A percentile compares a stretch with the other conserved stretches of the same genome.
Evolutionary conservation across 2,888 invertebrate species (phyloP).

Genomic region (Tricholauxania praeusta): DNA sequence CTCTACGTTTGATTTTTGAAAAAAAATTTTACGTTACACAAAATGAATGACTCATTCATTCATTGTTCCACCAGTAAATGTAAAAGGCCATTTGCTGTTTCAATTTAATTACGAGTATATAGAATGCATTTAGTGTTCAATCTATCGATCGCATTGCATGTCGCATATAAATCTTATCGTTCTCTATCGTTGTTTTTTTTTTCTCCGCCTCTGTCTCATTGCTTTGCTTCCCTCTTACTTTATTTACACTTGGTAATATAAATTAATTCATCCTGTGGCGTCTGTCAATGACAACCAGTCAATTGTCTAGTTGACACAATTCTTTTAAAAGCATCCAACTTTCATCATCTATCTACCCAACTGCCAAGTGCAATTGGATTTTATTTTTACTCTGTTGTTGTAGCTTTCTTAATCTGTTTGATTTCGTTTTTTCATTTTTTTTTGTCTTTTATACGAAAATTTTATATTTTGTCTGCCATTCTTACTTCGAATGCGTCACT

Average conservation of each 20-base stretch:
- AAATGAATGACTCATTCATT: no score
- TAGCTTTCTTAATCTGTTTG: background rate
- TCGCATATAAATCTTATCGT: background rate
- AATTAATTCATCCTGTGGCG: slow-evolving; percentile 35
- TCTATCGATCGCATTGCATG: slow-evolving; percentile 16
- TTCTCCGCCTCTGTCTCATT: background rate
- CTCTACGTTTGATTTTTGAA: no score
- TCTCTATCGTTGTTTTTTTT: background rate
- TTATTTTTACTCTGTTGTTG: background rate
- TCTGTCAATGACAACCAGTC: slow-evolving; percentile 25
- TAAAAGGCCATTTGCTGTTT: background rate
- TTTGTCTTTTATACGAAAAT: background rate
- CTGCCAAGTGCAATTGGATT: background rate
- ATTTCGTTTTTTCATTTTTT: background rate
- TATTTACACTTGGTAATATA: background rate
- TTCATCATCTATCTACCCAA: no score
- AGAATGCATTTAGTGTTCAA: background rate
- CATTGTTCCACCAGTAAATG: background rate
- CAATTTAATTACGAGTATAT: no score
- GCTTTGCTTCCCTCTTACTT: background rate
- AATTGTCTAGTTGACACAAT: slow-evolving; percentile 15
- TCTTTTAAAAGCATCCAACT: background rate
- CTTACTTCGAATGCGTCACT: background rate
- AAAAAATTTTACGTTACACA: no score
- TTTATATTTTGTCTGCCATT: background rate